A percentile compares a stretch with the other conserved stretches of the same genome.
These are phyloP conservation scores for Caradrina clavipalpis DNA, from an alignment of 2,888 invertebrate genomes.

Conservation along the genomic window DNA sequence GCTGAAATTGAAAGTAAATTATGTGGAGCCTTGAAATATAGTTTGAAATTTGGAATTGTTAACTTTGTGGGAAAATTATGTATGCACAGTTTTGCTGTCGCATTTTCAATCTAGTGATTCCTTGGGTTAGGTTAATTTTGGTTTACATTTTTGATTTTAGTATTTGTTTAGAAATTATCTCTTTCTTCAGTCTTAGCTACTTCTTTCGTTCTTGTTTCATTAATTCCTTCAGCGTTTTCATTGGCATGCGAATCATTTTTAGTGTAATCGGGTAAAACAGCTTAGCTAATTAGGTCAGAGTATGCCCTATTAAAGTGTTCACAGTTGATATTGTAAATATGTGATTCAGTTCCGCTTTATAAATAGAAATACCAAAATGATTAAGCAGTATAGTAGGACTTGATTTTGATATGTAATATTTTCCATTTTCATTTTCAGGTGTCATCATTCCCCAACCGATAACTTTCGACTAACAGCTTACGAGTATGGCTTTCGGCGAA, in stretches of 20 bases:
- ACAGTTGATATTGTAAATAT: no score
- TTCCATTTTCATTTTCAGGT: constrained; percentile 6
- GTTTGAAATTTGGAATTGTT: constrained; percentile 7
- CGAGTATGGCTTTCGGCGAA: no score
- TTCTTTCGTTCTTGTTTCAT: not conserved
- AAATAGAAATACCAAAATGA: no score
- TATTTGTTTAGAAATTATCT: not conserved
- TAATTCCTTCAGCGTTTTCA: not conserved
- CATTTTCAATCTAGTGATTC: not conserved
- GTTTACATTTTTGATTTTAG: not conserved
- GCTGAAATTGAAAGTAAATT: constrained; percentile 10
- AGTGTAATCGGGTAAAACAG: not conserved
- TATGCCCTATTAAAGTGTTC: no score
- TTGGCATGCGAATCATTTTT: not conserved
- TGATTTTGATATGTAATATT: not conserved
- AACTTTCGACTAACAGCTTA: constrained; percentile 7
- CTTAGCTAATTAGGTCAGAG: not conserved
- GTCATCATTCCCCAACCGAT: not conserved
- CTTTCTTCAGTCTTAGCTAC: not conserved
- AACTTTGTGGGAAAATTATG: constrained; percentile 11
- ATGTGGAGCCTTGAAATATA: not conserved
- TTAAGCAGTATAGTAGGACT: not conserved
- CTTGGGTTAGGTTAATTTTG: not conserved
- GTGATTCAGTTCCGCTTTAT: not conserved
- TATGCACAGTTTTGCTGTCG: not conserved